Conservation (phyloP, 1,140 invertebrate genomes). For the Proales similis region DNA sequence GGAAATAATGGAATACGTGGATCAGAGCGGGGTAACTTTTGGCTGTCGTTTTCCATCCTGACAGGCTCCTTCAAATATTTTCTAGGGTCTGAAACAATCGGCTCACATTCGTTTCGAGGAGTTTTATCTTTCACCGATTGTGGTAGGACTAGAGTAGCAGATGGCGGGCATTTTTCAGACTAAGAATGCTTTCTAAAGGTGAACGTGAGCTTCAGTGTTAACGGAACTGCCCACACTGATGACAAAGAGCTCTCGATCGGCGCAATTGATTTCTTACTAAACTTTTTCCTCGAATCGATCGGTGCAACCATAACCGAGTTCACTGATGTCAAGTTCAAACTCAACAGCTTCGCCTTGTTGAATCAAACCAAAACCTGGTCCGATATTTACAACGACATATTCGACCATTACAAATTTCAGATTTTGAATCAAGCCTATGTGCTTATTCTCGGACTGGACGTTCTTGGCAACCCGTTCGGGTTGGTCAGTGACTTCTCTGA, state of each 20-base stretch:
- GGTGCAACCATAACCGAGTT: constrained; percentile 60
- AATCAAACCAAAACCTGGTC: constrained; percentile 40
- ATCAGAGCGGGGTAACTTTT: constrained; percentile 17
- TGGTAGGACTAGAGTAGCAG: not conserved
- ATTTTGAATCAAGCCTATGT: constrained; percentile 54
- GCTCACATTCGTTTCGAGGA: constrained; percentile 29
- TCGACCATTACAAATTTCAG: constrained; percentile 43
- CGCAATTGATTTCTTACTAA: constrained; percentile 50
- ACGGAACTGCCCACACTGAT: constrained; percentile 54
- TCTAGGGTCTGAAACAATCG: constrained; percentile 20
- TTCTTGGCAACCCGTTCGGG: constrained; percentile 55
- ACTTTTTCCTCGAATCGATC: constrained; percentile 60
- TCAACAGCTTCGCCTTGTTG: constrained; percentile 23
- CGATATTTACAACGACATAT: constrained; percentile 30
- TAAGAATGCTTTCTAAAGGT: constrained; percentile 45
- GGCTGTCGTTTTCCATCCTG: too few species aligned
- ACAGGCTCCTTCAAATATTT: too few species aligned
- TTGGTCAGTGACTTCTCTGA: constrained; percentile 53
- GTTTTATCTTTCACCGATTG: constrained; percentile 20
- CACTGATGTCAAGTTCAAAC: constrained; percentile 62
- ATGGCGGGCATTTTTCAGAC: constrained; percentile 41
- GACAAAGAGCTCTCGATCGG: constrained; percentile 45
- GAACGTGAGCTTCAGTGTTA: constrained; percentile 62
- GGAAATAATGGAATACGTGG: constrained; percentile 30
- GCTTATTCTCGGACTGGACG: constrained; percentile 53